Percentiles rank a stretch among this genome's conserved stretches.
phyloP scores from a whole-genome alignment of 1,140 invertebrate genomes.

The Tenebrio molitor region DNA sequence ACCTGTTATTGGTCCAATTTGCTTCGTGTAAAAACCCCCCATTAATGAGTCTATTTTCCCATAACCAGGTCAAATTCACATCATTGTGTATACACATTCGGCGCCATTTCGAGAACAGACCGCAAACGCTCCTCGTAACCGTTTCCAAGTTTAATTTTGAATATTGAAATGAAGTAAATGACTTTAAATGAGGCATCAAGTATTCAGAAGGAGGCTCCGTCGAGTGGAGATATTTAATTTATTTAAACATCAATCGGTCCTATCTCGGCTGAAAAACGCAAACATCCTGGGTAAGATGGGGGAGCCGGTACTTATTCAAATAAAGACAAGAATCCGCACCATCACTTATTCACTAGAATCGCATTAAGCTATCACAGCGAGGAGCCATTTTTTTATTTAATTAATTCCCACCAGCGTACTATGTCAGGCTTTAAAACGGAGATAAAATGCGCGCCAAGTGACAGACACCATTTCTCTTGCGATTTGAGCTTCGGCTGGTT shows the following conservation, averaged over 20 bases:
- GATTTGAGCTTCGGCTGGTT: slow-evolving; percentile 57
- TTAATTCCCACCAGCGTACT: slow-evolving; percentile 63
- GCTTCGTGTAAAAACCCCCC: no score
- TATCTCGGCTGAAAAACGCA: slow-evolving; percentile 25
- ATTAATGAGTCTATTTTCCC: no score
- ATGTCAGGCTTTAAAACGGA: slow-evolving; percentile 64
- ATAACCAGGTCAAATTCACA: no score
- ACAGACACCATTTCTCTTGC: slow-evolving; percentile 63
- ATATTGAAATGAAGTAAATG: slow-evolving; percentile 14
- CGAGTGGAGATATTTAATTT: slow-evolving; percentile 39
- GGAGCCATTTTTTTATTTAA: slow-evolving; percentile 63
- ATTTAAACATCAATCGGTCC: slow-evolving; percentile 44
- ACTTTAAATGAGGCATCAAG: slow-evolving; percentile 35
- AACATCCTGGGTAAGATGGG: slow-evolving; percentile 16
- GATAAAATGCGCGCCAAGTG: slow-evolving; percentile 62
- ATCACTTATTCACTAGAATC: slow-evolving; percentile 61
- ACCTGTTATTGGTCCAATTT: no score
- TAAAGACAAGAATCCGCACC: slow-evolving; percentile 53
- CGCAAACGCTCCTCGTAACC: background rate
- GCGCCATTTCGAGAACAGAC: no score
- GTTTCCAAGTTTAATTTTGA: slow-evolving; percentile 8
- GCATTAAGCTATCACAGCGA: slow-evolving; percentile 61
- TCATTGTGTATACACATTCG: no score
- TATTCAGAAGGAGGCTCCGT: slow-evolving; percentile 14
- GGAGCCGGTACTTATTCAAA: slow-evolving; percentile 52